Percentiles rank a stretch among this genome's conserved stretches.
phyloP scores from a whole-genome alignment of 2,797 vertebrate species.

The Phoxinus dragarum region DNA sequence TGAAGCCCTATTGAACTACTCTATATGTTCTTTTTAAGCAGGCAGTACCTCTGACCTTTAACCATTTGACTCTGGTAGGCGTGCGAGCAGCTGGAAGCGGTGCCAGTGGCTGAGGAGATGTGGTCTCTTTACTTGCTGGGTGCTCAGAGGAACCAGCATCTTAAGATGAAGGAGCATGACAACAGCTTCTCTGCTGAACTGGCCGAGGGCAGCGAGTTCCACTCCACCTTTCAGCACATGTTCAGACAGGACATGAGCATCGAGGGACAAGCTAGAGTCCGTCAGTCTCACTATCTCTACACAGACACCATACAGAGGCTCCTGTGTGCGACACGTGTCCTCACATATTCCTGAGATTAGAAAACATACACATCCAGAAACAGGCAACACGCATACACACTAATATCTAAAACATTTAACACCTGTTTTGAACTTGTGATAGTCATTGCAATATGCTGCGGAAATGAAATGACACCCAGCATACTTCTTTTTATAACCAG shows the following conservation, averaged over 20 bases:
- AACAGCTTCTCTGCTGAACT: conserved; percentile 79
- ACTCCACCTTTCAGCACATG: conserved; percentile 91
- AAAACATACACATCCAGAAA: not conserved
- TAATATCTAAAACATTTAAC: not conserved
- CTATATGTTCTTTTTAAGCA: not conserved
- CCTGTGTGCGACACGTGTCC: conserved; percentile 80
- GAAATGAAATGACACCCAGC: not conserved
- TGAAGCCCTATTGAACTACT: not conserved
- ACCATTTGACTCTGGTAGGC: conserved; percentile 69
- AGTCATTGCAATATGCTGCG: not conserved
- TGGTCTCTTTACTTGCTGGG: conserved; percentile 86
- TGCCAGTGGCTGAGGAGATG: conserved; percentile 7
- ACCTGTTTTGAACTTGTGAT: not conserved
- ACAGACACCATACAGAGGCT: conserved; percentile 79
- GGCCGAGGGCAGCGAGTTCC: conserved; percentile 81
- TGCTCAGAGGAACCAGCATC: conserved; percentile 79
- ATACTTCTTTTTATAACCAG: not conserved
- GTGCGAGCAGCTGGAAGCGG: conserved; percentile 73
- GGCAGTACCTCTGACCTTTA: conserved; percentile 10
- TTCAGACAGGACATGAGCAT: conserved; percentile 80
- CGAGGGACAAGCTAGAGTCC: conserved; percentile 64
- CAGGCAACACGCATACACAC: not conserved
- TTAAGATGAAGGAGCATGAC: conserved; percentile 80
- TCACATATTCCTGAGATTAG: conserved; percentile 77
- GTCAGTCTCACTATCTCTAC: conserved; percentile 70